Evolutionary conservation across 2,888 invertebrate genomes (phyloP).

Genomic region (Coelopa pilipes): DNA sequence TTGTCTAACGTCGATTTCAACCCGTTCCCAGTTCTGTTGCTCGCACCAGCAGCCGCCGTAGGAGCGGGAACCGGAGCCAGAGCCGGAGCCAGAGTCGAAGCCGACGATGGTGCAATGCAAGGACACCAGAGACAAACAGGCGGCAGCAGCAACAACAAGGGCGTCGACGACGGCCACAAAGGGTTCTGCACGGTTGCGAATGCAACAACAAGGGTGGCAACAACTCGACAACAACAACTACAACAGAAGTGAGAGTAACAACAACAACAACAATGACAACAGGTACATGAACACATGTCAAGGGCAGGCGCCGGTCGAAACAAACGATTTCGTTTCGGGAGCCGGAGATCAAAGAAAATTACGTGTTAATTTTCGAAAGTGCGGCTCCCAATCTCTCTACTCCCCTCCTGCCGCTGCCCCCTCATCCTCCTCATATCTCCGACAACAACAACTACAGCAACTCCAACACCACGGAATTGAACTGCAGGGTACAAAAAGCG

Average conservation of each 20-base stretch:
- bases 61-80: not conserved
- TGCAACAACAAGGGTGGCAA: not conserved
- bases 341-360: no score
- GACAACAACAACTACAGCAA: no score
- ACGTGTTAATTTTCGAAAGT: no score
- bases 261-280: constrained; percentile 16
- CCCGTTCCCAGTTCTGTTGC: no score
- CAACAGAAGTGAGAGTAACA: not conserved
- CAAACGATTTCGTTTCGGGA: no score
- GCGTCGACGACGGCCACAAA: not conserved
- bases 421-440: no score
- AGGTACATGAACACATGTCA: constrained; percentile 18
- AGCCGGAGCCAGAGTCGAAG: not conserved
- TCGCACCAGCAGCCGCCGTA: not conserved
- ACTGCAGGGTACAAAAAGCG: no score
- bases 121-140: not conserved
- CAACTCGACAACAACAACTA: not conserved
- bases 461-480: no score
- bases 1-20: no score
- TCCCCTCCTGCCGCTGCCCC: no score
- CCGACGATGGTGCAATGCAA: not conserved
- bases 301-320: no score
- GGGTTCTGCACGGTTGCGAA: not conserved
- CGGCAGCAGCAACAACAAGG: not conserved
- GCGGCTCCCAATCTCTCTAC: no score